These are phyloP conservation scores for Eudemis profundana DNA, from an alignment of 2,888 invertebrate genomes.

Conservation along the genomic window DNA sequence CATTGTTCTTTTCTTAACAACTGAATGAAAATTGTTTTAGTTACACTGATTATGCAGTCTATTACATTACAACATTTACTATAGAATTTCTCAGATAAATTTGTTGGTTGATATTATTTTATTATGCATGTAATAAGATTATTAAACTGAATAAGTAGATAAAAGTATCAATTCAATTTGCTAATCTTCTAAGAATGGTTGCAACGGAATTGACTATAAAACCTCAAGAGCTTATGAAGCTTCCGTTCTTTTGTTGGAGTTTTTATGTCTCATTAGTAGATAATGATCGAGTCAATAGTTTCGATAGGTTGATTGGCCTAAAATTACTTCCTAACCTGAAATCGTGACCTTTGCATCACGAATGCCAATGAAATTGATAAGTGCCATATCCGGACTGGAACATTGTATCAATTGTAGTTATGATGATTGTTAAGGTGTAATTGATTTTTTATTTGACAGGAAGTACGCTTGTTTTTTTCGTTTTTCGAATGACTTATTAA, in stretches of 20 bases:
- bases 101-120: no score
- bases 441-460: conserved; percentile 1
- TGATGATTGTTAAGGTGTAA: not conserved
- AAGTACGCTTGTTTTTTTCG: not conserved
- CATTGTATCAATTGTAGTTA: conserved; percentile 14
- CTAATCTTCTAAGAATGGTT: not conserved
- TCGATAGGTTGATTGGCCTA: conserved; percentile 75
- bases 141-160: no score
- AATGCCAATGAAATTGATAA: conserved; percentile 19
- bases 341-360: conserved; percentile 63
- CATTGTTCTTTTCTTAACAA: no score
- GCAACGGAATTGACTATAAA: not conserved
- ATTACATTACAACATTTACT: no score
- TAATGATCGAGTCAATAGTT: conserved; percentile 65
- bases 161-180: not conserved
- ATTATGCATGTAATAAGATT: no score
- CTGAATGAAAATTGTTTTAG: no score
- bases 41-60: no score
- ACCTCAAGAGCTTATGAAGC: conserved; percentile 11
- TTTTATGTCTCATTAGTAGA: conserved; percentile 61
- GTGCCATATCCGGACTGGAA: conserved; percentile 15
- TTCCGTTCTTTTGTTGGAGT: conserved; percentile 64
- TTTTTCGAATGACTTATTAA: no score
- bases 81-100: no score
- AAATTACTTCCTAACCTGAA: conserved; percentile 76